Base-by-base conservation (phyloP, 1,140 invertebrate genomes). In the Neodiprion pinetum region DNA sequence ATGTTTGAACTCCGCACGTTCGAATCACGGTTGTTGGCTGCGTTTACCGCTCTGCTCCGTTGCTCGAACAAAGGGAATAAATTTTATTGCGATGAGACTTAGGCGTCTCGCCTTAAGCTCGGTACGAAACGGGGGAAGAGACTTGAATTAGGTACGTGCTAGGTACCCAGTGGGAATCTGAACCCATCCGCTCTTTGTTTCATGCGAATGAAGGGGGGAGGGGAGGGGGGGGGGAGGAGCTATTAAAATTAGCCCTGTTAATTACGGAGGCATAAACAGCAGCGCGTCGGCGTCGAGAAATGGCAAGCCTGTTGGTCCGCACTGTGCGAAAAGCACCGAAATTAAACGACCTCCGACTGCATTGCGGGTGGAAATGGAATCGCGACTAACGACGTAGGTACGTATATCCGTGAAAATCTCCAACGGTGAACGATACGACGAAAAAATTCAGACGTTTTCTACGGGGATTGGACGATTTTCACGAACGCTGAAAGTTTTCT, bases 161-260 rank as follows among this genome's bases (percentile, higher is more conserved):
- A 40, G 28, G 73, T 70, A 80, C 80, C 82, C 74, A 80, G 76
- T 81, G 82, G 82, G 82, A 85, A 80, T 81, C 70, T 79, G 69
- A 71, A 76, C 74, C 80, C 83, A 81, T 83, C 79, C 81, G 83
- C 78, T 81, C 83, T 86, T 69, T 85, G 81, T 84, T 85, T 77
- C 80, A 70, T 74, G 5, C 28, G 28, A 40, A 40, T 40, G 28
- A 40, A 5, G 5, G 28, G 0, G 28, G 28, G 28, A 0, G 28
- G 1, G 28, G 5, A 1, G 5, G 28, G 1, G 28, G 1, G 28
- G 5, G 28, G 5, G 28, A 1, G 28, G 53, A 75, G 79, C 84
- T 85, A 87, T 86, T 85, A 87, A 87, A 87, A 87, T 87, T 86
- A 86, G 82, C 78, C 80, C 82, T 84, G 84, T 85, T 86, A 85